phyloP scores from a whole-genome alignment of 2,888 invertebrate genomes.

The Tenthredo notha region DNA sequence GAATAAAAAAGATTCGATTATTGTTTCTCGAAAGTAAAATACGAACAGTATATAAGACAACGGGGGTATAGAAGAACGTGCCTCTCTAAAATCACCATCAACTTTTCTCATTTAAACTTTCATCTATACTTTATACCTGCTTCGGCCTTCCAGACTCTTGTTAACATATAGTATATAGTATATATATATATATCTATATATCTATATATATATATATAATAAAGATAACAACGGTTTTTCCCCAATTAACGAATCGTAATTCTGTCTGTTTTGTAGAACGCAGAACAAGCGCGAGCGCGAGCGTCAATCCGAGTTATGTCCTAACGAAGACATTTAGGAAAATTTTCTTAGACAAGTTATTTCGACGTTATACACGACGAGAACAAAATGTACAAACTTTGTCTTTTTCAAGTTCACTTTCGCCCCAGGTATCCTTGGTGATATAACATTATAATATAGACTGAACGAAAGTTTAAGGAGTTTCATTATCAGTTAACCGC shows the following conservation, averaged over 20 bases:
- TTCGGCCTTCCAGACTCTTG: not conserved
- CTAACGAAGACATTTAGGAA: conserved; percentile 42
- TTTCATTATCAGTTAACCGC: conserved; percentile 31
- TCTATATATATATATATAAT: not conserved
- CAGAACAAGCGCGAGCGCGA: not conserved
- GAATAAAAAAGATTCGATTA: conserved; percentile 22
- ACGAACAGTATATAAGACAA: not conserved
- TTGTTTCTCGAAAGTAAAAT: conserved; percentile 23
- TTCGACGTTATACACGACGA: not conserved
- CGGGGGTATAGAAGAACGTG: not conserved
- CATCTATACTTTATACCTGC: conserved; percentile 9
- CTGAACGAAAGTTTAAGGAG: conserved; percentile 29
- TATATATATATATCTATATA: too few relatives aligned
- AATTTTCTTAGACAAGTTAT: conserved; percentile 16
- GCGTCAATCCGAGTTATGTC: not conserved
- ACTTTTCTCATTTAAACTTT: conserved; percentile 50
- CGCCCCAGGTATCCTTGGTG: not conserved
- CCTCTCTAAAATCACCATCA: conserved; percentile 39
- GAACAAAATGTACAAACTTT: conserved; percentile 41
- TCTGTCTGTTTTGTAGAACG: not conserved
- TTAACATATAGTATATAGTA: not conserved
- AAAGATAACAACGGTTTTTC: conserved; percentile 37
- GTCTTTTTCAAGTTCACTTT: conserved; percentile 41
- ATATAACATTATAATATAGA: conserved; percentile 33
- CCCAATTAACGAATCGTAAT: conserved; percentile 43